Base-by-base conservation (phyloP, 2,888 invertebrate species). In the Dryocosmus kuriphilus region DNA sequence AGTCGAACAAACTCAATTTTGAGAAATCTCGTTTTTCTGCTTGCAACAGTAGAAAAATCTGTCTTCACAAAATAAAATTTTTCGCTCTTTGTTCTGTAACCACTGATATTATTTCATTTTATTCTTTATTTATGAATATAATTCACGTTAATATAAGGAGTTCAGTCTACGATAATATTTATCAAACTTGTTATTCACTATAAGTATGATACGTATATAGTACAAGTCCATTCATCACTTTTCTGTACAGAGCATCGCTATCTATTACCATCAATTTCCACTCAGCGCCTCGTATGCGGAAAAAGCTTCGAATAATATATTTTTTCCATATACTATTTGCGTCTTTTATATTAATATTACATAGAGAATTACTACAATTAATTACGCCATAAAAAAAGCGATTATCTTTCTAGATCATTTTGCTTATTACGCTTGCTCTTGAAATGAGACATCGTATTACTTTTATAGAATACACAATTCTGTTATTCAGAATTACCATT, bases 371-470 rank as follows among this genome's bases (percentile, higher is more conserved):
- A 87, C 84, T 86, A 89, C 86, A 83, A 87, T 86, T 90, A 89
- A 90, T 71, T 89, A 89, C 83, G 84, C 86, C 87, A 51, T 14
- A 88, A 82, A 85, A 82, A 87, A 41, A 41, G 55, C 83, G 85
- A 88, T 89, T 88, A 89, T 88, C 90, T 90, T 90, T 90, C 89
- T 90, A 90, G 89, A 90, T 90, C 86, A 84, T 86, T 90, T 88
- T 88, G 87, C 87, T 88, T 87, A 82, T 84, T 83, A 86, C 84
- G 85, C 30, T 22, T 11, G 24, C 16, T 22, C 11, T 4, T 38
- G 41, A 35, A 67, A 19, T 62, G 9, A 55, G 9, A 16, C 67
- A 1, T 27, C 22, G 41, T 65, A 41, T 67, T 27, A 55, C 46
- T 67, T 41, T 46, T 8, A 46, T 41, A 24, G 16, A 67, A 9